phyloP scores from a whole-genome alignment of 2,113 vertebrate genomes.

The Lanius ludovicianus region DNA sequence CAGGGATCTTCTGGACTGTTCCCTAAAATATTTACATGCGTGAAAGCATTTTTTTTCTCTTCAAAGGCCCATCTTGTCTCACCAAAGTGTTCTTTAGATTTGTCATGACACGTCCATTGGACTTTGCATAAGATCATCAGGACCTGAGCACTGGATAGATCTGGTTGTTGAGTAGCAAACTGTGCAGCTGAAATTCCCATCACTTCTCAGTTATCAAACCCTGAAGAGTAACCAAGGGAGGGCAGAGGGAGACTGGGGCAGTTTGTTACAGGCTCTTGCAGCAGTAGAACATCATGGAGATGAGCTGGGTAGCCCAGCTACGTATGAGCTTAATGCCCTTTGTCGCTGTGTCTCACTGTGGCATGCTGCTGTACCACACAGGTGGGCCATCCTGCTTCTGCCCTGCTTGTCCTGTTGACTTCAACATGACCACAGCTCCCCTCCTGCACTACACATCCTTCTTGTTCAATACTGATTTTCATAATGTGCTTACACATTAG shows the following conservation, averaged over 20 bases:
- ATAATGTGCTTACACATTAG: not conserved
- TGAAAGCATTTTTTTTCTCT: not conserved
- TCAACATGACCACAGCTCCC: accelerated
- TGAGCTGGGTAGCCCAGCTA: not conserved
- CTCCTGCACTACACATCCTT: not conserved
- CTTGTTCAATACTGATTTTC: not conserved
- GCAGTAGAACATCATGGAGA: not conserved
- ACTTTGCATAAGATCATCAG: not conserved
- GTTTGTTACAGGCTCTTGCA: not conserved
- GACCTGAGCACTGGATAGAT: not conserved
- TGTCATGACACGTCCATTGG: not conserved
- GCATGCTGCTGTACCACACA: not conserved
- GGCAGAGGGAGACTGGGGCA: not conserved
- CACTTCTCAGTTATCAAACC: not conserved
- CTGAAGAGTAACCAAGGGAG: not conserved
- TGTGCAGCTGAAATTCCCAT: not conserved
- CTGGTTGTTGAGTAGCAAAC: not conserved
- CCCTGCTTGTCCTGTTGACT: not conserved
- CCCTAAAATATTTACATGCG: not conserved
- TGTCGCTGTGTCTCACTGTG: not conserved
- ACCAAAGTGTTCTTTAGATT: not conserved
- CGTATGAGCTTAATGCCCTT: not conserved
- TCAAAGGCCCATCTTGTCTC: not conserved
- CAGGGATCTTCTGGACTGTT: not conserved
- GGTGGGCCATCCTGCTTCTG: not conserved